phyloP scores from a whole-genome alignment of 2,113 vertebrate species.

The Zosterops borbonicus region DNA sequence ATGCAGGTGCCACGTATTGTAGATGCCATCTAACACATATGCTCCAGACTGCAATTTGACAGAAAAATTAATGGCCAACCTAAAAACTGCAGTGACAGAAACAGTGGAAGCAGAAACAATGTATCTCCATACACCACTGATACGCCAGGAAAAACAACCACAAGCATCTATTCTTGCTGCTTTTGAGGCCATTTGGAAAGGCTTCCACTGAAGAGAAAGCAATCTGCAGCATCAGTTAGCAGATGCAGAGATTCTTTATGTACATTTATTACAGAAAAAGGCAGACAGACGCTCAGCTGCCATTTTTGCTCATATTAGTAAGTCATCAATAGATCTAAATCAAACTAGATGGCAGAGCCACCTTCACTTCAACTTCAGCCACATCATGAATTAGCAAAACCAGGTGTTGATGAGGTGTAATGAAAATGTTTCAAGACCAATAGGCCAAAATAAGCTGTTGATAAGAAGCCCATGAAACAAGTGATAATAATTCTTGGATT shows the following conservation, averaged over 20 bases:
- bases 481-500: background rate
- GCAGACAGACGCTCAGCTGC: background rate
- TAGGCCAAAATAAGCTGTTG: background rate
- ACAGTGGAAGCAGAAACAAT: background rate
- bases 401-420: background rate
- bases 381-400: background rate
- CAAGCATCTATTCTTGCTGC: background rate
- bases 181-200: conserved; percentile 1
- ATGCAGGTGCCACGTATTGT: background rate
- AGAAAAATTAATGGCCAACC: conserved; percentile 20
- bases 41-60: background rate
- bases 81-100: background rate
- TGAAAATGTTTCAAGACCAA: background rate
- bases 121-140: background rate
- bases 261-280: background rate
- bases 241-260: conserved; percentile 5
- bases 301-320: conserved; percentile 14
- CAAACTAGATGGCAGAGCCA: background rate
- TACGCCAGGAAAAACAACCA: background rate
- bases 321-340: conserved; percentile 24
- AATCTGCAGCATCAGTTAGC: background rate
- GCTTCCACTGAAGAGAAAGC: background rate
- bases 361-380: background rate
- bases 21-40: background rate
- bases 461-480: background rate